Percentiles rank a stretch among this genome's conserved stretches.
Evolutionary conservation across 1,140 invertebrate species (phyloP).

Genomic region (Centruroides sculpturatus): DNA sequence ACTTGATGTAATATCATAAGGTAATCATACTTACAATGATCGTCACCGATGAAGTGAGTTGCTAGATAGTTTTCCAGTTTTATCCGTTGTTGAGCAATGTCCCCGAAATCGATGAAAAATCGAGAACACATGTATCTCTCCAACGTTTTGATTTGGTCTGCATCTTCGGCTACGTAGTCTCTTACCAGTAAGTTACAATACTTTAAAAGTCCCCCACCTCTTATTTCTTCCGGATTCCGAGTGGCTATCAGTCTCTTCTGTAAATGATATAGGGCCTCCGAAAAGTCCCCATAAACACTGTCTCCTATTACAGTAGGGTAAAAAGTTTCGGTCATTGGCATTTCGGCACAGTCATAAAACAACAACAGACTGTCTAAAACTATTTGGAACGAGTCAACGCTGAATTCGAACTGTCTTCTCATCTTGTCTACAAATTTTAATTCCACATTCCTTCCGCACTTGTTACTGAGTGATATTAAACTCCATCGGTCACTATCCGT

Average conservation of each 20-base stretch:
- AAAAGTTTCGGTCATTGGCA: conserved; percentile 79
- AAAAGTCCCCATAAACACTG: conserved; percentile 93
- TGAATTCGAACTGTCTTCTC: conserved; percentile 97
- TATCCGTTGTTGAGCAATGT: conserved; percentile 73
- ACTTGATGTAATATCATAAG: conserved; percentile 82
- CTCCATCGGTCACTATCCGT: conserved; percentile 83
- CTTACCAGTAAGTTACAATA: conserved; percentile 92
- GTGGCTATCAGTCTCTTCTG: conserved; percentile 87
- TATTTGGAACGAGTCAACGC: conserved; percentile 97
- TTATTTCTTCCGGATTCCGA: conserved; percentile 91
- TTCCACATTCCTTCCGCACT: conserved; percentile 65
- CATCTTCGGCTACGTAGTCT: conserved; percentile 70
- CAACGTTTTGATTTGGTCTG: conserved; percentile 70
- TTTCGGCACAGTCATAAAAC: conserved; percentile 81
- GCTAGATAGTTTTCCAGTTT: conserved; percentile 89
- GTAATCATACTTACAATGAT: conserved; percentile 88
- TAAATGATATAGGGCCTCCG: conserved; percentile 82
- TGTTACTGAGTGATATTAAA: conserved; percentile 89
- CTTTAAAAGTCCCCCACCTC: conserved; percentile 92
- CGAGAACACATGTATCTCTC: conserved; percentile 99
- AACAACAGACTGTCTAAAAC: conserved; percentile 87
- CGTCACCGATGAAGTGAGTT: conserved; percentile 89
- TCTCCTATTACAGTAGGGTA: conserved; percentile 96
- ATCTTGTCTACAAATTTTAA: conserved; percentile 98
- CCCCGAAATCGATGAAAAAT: conserved; percentile 99